Evolutionary conservation across 2,797 vertebrate species (phyloP), one percentile per base, ranked within the genome.

Genomic region (Myotis findleyi): DNA sequence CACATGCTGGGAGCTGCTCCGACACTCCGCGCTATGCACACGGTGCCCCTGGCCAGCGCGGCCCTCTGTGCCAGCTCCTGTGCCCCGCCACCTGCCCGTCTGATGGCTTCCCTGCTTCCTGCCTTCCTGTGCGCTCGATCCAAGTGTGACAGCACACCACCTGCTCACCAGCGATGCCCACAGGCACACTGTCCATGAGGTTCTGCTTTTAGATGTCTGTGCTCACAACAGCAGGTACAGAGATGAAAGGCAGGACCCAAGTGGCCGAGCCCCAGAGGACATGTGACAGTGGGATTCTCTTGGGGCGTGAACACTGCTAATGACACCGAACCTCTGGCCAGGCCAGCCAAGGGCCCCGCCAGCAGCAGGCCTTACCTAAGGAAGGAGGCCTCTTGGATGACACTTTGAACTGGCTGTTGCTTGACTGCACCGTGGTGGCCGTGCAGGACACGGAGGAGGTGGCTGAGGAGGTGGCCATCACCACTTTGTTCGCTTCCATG

Each of bases 381-480:
- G 99, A 99, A 77, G 99, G 99, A 94, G 99, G 99, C 98, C 99
- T 99, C 98, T 99, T 99, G 96, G 99, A 99, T 53, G 99, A 99
- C 97, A 99, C 98, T 97, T 99, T 99, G 98, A 99, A 99, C 95
- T 99, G 99, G 98, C 99, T 99, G 98, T 99, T 99, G 97, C 99
- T 99, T 16, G 99, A 99, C 99, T 99, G 99, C 98, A 99, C 99
- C 83, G 99, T 99, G 97, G 99, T 99, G 98, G 99, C 99, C 44
- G 99, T 99, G 98, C 99, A 99, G 96, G 99, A 99, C 97, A 99
- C 99, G 1, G 99, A 99, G 87, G 99, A 99, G 11, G 99, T 99
- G 98, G 99, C 99, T 47, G 99, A 99, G 5, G 99, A 99, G 8
- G 99, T 99, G 98, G 99, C 99, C 99, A 99, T 99, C 96, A 99